phyloP scores from a whole-genome alignment of 2,888 invertebrate species.

The Chalcosyrphus nemorum region DNA sequence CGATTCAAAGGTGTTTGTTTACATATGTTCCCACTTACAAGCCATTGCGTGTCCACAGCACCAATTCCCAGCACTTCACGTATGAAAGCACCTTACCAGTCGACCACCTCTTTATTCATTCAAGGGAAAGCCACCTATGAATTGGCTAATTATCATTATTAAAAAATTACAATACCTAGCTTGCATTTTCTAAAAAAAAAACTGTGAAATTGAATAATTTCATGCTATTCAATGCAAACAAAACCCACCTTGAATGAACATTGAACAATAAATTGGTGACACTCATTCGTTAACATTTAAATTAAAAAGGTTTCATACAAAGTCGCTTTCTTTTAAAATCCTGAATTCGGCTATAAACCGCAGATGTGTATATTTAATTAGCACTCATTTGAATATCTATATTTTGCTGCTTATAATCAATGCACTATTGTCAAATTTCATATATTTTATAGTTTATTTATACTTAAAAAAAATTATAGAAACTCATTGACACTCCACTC shows the following conservation, averaged over 20 bases:
- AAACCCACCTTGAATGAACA: not conserved
- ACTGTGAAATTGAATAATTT: not conserved
- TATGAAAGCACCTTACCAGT: not conserved
- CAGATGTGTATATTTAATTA: not conserved
- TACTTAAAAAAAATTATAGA: too few species aligned
- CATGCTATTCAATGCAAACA: not conserved
- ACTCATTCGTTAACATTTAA: not conserved
- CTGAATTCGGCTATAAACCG: not conserved
- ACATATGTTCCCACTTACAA: too few species aligned
- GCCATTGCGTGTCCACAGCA: not conserved
- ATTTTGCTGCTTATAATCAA: not conserved
- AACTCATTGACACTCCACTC: too few species aligned
- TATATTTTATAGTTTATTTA: not conserved
- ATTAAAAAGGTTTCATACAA: not conserved
- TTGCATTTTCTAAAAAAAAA: not conserved
- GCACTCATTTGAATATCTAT: not conserved
- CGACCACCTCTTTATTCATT: not conserved
- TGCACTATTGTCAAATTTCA: not conserved
- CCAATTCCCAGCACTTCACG: not conserved
- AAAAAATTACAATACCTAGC: not conserved
- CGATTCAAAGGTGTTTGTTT: too few species aligned
- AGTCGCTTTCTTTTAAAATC: not conserved
- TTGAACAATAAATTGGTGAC: not conserved
- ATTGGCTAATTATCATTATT: not conserved
- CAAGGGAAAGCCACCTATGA: not conserved